phyloP scores from a whole-genome alignment of 2,888 invertebrate genomes.

The Drosophila melanosoma region DNA sequence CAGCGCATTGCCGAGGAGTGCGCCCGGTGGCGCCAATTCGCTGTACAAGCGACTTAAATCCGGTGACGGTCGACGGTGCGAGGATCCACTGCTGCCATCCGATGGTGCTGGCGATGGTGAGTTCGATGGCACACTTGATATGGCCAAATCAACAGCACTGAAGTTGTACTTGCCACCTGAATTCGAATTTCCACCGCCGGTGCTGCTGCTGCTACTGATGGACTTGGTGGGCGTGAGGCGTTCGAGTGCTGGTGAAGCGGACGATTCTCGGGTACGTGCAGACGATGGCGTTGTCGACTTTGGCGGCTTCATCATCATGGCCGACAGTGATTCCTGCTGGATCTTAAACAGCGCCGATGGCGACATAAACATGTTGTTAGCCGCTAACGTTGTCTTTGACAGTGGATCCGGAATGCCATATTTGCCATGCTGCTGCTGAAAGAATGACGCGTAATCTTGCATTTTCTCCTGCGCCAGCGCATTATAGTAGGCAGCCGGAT shows the following conservation, averaged over 20 bases:
- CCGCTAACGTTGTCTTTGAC: slow-evolving; percentile 90
- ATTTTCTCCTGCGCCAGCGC: slow-evolving; percentile 85
- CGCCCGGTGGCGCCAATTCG: slow-evolving; percentile 79
- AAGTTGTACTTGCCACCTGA: slow-evolving; percentile 84
- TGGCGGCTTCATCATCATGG: slow-evolving; percentile 86
- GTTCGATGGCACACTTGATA: slow-evolving; percentile 84
- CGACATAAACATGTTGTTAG: slow-evolving; percentile 92
- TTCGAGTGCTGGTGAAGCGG: slow-evolving; percentile 83
- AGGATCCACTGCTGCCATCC: slow-evolving; percentile 81
- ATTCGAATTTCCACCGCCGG: slow-evolving; percentile 67
- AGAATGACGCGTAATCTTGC: slow-evolving; percentile 86
- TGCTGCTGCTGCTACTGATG: slow-evolving; percentile 48
- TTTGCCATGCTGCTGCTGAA: slow-evolving; percentile 85
- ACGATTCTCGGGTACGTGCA: slow-evolving; percentile 83
- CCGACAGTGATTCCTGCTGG: slow-evolving; percentile 86
- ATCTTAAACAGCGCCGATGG: slow-evolving; percentile 90
- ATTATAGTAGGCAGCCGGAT: slow-evolving; percentile 83
- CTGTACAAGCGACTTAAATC: slow-evolving; percentile 84
- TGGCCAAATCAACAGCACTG: slow-evolving; percentile 85
- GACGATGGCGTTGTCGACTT: slow-evolving; percentile 84
- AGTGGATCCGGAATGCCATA: slow-evolving; percentile 89
- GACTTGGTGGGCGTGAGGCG: slow-evolving; percentile 84
- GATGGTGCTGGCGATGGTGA: slow-evolving; percentile 83
- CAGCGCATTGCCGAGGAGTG: slow-evolving; percentile 59
- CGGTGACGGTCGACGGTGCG: slow-evolving; percentile 82